phyloP scores from a whole-genome alignment of 1,140 invertebrate genomes.

The Drosophila yakuba region DNA sequence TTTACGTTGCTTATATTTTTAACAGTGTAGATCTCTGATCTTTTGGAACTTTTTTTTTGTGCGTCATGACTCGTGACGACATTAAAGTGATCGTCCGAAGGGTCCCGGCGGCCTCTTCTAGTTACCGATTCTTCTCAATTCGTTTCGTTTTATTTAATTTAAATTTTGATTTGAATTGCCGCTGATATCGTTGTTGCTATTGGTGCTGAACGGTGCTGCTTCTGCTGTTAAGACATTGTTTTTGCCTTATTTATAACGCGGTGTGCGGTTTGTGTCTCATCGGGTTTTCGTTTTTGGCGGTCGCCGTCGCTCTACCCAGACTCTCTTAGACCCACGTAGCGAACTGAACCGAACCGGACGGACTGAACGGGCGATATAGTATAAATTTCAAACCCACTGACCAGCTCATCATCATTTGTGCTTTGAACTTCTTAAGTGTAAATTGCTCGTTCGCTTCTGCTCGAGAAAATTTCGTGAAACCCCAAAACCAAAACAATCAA shows the following conservation, averaged over 20 bases:
- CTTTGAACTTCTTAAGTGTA: slow-evolving; percentile 84
- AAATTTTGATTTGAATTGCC: slow-evolving; percentile 78
- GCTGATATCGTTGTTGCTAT: slow-evolving; percentile 43
- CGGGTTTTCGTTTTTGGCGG: slow-evolving; percentile 74
- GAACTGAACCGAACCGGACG: slow-evolving; percentile 56
- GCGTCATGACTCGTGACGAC: slow-evolving; percentile 65
- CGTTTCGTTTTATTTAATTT: slow-evolving; percentile 75
- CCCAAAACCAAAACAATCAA: slow-evolving; percentile 24
- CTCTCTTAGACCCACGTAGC: slow-evolving; percentile 71
- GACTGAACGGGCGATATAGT: slow-evolving; percentile 71
- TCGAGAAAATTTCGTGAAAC: slow-evolving; percentile 69
- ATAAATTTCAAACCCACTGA: slow-evolving; percentile 80
- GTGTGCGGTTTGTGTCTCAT: slow-evolving; percentile 69
- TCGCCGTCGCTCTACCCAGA: slow-evolving; percentile 52
- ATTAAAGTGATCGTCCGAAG: slow-evolving; percentile 56
- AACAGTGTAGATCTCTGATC: background rate
- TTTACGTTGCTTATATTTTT: background rate
- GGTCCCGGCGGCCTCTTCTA: slow-evolving; percentile 59
- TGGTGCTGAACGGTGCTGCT: slow-evolving; percentile 36
- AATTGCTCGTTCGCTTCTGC: slow-evolving; percentile 75
- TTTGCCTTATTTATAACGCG: slow-evolving; percentile 70
- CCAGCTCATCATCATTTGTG: slow-evolving; percentile 84
- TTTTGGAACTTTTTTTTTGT: slow-evolving; percentile 37
- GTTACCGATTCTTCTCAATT: slow-evolving; percentile 42
- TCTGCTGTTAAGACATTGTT: slow-evolving; percentile 46